A percentile compares a stretch with the other conserved stretches of the same genome.
phyloP scores from a whole-genome alignment of 2,888 invertebrate genomes.

The Diarsia mendica region DNA sequence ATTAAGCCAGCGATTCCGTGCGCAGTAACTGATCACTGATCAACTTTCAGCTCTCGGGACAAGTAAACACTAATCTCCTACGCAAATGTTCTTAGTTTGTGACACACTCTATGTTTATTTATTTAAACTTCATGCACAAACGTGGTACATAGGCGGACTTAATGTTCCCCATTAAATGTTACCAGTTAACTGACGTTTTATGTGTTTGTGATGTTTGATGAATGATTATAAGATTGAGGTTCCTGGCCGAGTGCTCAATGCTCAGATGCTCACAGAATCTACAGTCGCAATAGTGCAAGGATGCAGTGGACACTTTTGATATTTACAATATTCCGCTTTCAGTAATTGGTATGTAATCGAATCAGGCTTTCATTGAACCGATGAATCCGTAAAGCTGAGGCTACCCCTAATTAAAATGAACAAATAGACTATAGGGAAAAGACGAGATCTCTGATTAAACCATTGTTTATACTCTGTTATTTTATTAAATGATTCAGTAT shows the following conservation, averaged over 20 bases:
- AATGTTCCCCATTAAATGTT: slow-evolving; percentile 11
- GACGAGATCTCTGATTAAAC: background rate
- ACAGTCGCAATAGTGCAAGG: background rate
- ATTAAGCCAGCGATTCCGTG: slow-evolving; percentile 34
- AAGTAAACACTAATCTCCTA: slow-evolving; percentile 36
- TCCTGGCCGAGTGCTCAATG: background rate
- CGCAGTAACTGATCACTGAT: slow-evolving; percentile 32
- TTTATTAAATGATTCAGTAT: background rate
- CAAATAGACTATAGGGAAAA: slow-evolving; percentile 15
- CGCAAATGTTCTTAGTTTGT: slow-evolving; percentile 35
- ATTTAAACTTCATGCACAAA: too few relatives aligned
- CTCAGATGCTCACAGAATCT: too few relatives aligned
- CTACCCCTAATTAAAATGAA: slow-evolving; percentile 33
- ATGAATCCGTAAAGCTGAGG: background rate
- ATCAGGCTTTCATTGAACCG: slow-evolving; percentile 1
- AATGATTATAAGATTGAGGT: slow-evolving; percentile 11
- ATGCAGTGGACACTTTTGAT: background rate
- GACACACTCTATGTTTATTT: too few relatives aligned
- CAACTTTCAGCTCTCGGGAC: slow-evolving; percentile 39
- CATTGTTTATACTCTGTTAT: slow-evolving; percentile 3
- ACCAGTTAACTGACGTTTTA: slow-evolving; percentile 27
- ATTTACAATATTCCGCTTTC: slow-evolving; percentile 7
- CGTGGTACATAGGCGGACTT: too few relatives aligned
- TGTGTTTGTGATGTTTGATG: background rate
- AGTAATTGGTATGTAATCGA: slow-evolving; percentile 16